Base-by-base conservation (phyloP, 92 coral and sea anemone species). In the Epizoanthus scotinus region DNA sequence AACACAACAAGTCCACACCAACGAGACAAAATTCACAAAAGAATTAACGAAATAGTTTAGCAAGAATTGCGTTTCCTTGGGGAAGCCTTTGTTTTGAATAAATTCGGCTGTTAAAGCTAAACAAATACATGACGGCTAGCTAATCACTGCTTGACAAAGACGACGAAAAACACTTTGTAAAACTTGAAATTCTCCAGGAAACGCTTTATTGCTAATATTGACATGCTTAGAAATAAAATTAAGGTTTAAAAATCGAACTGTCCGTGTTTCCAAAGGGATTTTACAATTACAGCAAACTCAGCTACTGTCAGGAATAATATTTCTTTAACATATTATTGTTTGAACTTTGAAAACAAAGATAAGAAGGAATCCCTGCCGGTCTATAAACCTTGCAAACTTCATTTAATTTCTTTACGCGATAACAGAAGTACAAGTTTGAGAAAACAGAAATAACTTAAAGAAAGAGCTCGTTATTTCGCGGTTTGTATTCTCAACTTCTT, bases 141-240 rank as follows among this genome's bases (percentile, higher is more conserved):
- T 75, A 75, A 75, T 75, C 81, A 75, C 42, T 34, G 68, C 47
- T 74, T 74, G 80, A 57, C 66, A 56, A 53, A 36, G n/a, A 38
- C 58, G 50, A 74, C 19, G 29, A 66, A 50, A 71, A 40, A 71
- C 17, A 71, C n/a, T 52, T 71, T 54, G 78, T 53, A 71, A 71
- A 31, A 73, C 38, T 72, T 17, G 6, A 27, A 63, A 56, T 53
- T 74, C 66, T 74, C 80, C 62, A 34, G 68, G 81, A 75, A 58
- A 75, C 68, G 81, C 56, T 59, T 34, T 58, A 24, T 31, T 44
- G 52, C 10, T 44, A 9, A 44, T 44, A 44, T 12, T 44, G 52
- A 44, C 52, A 44, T 8, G 52, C 52, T 8, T 44, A 44, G 52
- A 75, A 75, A 57, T 58, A 59, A 75, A n/a, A 38, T n/a, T 31